Conservation (phyloP, 2,888 invertebrate species). For the Apoda limacodes region DNA sequence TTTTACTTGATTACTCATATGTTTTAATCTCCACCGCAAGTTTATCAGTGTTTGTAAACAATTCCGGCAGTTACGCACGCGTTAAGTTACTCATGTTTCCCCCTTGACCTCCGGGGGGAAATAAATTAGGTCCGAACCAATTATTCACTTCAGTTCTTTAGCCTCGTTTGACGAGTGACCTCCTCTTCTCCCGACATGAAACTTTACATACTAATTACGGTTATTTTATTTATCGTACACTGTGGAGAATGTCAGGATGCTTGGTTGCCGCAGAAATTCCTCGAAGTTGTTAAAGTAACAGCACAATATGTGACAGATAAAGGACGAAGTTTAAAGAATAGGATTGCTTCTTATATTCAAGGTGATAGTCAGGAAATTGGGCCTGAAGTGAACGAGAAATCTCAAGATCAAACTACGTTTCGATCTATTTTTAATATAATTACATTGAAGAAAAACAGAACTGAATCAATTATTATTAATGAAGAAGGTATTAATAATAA, state of each 20-base stretch:
- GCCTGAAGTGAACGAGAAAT: too few species aligned
- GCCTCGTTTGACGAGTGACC: slow-evolving; percentile 20
- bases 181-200: slow-evolving; percentile 32
- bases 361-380: too few species aligned
- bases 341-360: slow-evolving; percentile 41
- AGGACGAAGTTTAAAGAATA: slow-evolving; percentile 39
- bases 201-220: slow-evolving; percentile 27
- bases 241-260: slow-evolving; percentile 31
- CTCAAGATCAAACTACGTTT: too few species aligned
- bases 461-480: too few species aligned
- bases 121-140: slow-evolving; percentile 34
- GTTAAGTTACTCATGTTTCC: too few species aligned
- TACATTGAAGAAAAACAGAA: too few species aligned
- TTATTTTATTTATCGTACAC: slow-evolving; percentile 31
- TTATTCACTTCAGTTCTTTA: slow-evolving; percentile 31
- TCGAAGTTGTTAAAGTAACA: slow-evolving; percentile 44
- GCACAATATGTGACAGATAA: slow-evolving; percentile 41
- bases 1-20: too few species aligned
- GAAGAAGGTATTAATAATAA: too few species aligned
- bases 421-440: too few species aligned
- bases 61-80: too few species aligned
- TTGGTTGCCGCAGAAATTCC: slow-evolving; percentile 41
- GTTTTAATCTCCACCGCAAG: not conserved
- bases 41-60: slow-evolving; percentile 10
- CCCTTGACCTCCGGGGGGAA: slow-evolving; percentile 40